These are phyloP conservation scores for Pelobates cultripes DNA, from an alignment of 2,797 vertebrate species.

Conservation along the genomic window DNA sequence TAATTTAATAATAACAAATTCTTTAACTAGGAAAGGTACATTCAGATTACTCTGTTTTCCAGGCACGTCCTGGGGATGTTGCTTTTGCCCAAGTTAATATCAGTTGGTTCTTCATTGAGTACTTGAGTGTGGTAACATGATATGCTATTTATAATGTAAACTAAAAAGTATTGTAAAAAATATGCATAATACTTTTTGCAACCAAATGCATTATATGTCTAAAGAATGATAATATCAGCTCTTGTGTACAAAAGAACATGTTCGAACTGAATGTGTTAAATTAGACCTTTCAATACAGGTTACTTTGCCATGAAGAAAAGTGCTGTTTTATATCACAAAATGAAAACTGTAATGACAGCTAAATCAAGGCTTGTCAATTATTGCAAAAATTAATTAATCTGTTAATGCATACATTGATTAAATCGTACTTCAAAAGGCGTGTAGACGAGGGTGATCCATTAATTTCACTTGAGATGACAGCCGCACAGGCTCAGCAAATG, in stretches of 20 bases:
- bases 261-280: background rate
- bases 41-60: too few relatives aligned
- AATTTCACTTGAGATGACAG: conserved; percentile 60
- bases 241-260: background rate
- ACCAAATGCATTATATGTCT: background rate
- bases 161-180: too few relatives aligned
- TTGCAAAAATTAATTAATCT: conserved; percentile 64
- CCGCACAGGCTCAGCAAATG: conserved; percentile 62
- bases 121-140: too few relatives aligned
- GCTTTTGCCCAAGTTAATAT: too few relatives aligned
- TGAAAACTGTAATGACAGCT: conserved; percentile 57
- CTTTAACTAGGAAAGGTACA: too few relatives aligned
- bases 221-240: background rate
- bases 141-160: too few relatives aligned
- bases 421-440: conserved; percentile 62
- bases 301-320: conserved; percentile 21
- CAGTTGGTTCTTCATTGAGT: too few relatives aligned
- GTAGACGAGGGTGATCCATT: conserved; percentile 62
- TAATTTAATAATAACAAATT: too few relatives aligned
- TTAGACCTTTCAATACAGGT: conserved; percentile 14
- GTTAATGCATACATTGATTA: conserved; percentile 61
- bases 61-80: too few relatives aligned
- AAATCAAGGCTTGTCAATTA: conserved; percentile 62
- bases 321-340: conserved; percentile 45
- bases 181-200: too few relatives aligned